phyloP scores from a whole-genome alignment of 2,113 vertebrate genomes.

The Mustelus asterias region DNA sequence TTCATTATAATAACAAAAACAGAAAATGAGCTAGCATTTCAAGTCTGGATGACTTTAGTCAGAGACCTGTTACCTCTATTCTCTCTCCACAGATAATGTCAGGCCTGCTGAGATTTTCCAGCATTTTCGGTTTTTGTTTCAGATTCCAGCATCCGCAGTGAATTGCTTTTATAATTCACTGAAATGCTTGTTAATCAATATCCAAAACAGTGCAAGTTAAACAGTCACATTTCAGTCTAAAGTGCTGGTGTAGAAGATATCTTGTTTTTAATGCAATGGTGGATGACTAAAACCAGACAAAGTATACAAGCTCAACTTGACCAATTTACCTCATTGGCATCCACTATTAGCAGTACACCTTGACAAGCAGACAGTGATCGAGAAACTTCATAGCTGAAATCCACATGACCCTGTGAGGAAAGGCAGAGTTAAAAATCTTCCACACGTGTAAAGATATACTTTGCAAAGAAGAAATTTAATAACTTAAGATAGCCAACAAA shows the following conservation, averaged over 20 bases:
- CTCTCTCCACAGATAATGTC: no score
- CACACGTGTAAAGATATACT: constrained; percentile 9
- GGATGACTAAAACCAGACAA: constrained; percentile 37
- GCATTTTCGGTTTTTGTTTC: no score
- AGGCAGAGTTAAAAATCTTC: constrained; percentile 6
- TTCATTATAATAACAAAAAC: no score
- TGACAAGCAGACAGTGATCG: constrained; percentile 91
- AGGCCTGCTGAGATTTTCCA: no score
- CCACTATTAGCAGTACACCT: constrained; percentile 86
- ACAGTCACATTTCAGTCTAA: neutral
- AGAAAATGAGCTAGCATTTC: no score
- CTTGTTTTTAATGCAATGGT: neutral
- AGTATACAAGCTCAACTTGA: neutral
- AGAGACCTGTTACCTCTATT: no score
- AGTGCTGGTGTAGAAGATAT: neutral
- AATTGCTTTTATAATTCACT: no score
- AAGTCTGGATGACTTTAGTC: no score
- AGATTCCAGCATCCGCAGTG: no score
- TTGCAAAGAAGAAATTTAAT: constrained; percentile 17
- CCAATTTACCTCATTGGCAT: constrained; percentile 84
- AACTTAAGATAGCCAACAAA: neutral
- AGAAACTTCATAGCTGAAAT: constrained; percentile 96
- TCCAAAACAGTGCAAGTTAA: neutral
- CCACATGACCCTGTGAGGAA: constrained; percentile 78
- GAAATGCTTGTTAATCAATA: neutral